Percentiles rank a stretch among this genome's conserved stretches.
Conservation (phyloP, 2,113 vertebrate genomes). For the Forbesichthys papilliferus region DNA sequence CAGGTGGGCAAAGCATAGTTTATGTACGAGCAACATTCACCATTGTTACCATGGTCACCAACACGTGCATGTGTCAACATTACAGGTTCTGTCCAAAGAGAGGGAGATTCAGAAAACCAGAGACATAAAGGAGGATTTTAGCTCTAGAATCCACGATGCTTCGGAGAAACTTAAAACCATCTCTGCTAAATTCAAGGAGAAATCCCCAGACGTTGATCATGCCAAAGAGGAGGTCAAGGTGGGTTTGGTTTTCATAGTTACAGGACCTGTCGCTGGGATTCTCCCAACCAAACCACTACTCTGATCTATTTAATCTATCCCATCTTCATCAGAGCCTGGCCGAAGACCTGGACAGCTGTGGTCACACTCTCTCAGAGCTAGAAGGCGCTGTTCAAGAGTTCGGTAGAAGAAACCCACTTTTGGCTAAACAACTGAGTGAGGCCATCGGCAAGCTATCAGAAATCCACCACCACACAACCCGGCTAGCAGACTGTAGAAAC, state of each 20-base stretch:
- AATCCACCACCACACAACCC: slow-evolving; percentile 84
- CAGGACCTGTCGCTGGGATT: background rate
- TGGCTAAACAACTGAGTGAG: slow-evolving; percentile 85
- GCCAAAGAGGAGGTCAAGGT: slow-evolving; percentile 90
- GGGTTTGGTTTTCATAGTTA: slow-evolving; percentile 6
- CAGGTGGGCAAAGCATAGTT: slow-evolving; percentile 77
- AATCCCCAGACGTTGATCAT: slow-evolving; percentile 81
- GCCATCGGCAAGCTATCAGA: slow-evolving; percentile 83
- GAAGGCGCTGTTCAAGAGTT: slow-evolving; percentile 86
- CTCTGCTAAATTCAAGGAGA: slow-evolving; percentile 84
- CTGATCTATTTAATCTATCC: background rate
- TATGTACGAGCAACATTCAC: background rate
- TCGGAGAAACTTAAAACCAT: slow-evolving; percentile 83
- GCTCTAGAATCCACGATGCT: slow-evolving; percentile 80
- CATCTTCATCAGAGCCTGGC: slow-evolving; percentile 75
- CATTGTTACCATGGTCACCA: background rate
- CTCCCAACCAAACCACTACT: too few species aligned
- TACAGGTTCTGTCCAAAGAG: slow-evolving; percentile 87
- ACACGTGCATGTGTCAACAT: background rate
- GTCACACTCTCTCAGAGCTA: slow-evolving; percentile 81
- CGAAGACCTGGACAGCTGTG: slow-evolving; percentile 85
- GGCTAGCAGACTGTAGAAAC: slow-evolving; percentile 82
- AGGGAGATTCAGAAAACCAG: slow-evolving; percentile 86
- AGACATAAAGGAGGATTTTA: slow-evolving; percentile 83
- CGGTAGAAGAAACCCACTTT: slow-evolving; percentile 78